Percentiles rank a stretch among this genome's conserved stretches.
Evolutionary conservation across 2,113 vertebrate species (phyloP).

Genomic region (Lates calcarifer): DNA sequence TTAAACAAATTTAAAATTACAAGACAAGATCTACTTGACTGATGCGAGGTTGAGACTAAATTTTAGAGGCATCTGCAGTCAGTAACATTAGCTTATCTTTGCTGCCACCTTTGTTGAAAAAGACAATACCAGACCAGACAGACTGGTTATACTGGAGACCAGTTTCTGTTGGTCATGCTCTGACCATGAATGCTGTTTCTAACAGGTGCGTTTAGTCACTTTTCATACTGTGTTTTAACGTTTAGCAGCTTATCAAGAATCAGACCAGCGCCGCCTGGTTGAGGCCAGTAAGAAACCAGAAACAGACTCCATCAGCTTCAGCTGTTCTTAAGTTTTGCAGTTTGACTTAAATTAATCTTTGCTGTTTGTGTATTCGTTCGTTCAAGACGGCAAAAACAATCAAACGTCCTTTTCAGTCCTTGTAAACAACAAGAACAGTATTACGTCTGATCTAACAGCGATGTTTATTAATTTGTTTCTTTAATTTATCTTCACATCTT

Average conservation of each 20-base stretch:
- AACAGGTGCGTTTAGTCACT: not conserved
- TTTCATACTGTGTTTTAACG: not conserved
- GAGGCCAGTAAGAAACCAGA: not conserved
- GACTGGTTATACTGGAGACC: not conserved
- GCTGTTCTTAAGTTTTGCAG: not conserved
- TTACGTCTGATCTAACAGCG: not conserved
- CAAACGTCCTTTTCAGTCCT: not conserved
- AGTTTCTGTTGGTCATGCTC: not conserved
- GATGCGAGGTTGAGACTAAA: not conserved
- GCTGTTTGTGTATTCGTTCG: conserved; percentile 5
- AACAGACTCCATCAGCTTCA: conserved; percentile 1
- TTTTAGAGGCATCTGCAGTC: not conserved
- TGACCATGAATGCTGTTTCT: not conserved
- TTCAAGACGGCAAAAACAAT: not conserved
- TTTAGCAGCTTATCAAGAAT: not conserved
- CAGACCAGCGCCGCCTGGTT: not conserved
- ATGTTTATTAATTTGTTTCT: not conserved
- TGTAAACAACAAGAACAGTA: conserved; percentile 1
- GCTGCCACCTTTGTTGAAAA: not conserved
- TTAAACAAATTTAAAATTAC: too few relatives aligned
- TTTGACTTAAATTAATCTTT: conserved; percentile 34
- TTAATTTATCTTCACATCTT: not conserved
- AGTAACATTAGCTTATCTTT: not conserved
- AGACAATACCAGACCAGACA: not conserved
- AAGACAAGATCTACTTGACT: too few relatives aligned